These are phyloP conservation scores for Amphiprion ocellaris DNA, from an alignment of 2,113 vertebrate species.

Conservation along the genomic window DNA sequence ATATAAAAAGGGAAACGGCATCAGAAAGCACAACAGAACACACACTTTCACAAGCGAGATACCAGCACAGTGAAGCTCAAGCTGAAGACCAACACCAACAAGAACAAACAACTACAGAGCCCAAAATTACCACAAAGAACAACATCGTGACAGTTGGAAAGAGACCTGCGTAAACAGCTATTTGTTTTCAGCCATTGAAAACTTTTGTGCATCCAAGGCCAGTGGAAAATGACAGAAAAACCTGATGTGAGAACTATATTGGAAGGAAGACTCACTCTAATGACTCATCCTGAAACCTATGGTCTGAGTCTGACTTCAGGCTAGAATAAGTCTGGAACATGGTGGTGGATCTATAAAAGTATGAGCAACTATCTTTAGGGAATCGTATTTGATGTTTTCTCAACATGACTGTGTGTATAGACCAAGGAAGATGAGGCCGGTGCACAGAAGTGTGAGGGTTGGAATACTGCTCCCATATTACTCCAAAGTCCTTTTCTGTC, in stretches of 20 bases:
- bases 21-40: slow-evolving; percentile 38
- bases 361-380: slow-evolving; percentile 37
- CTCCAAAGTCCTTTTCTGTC: not conserved
- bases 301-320: slow-evolving; percentile 44
- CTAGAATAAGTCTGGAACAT: slow-evolving; percentile 43
- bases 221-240: slow-evolving; percentile 20
- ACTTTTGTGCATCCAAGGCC: slow-evolving; percentile 21
- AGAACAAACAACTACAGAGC: slow-evolving; percentile 60
- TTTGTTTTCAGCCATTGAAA: slow-evolving; percentile 5
- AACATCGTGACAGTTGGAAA: slow-evolving; percentile 31
- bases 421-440: slow-evolving; percentile 10
- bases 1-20: not conserved
- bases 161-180: not conserved
- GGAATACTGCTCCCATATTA: not conserved
- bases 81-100: slow-evolving; percentile 21
- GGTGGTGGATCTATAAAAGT: slow-evolving; percentile 54
- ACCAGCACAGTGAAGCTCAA: slow-evolving; percentile 42
- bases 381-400: slow-evolving; percentile 24
- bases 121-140: slow-evolving; percentile 22
- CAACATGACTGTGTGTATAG: slow-evolving; percentile 14
- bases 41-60: slow-evolving; percentile 36
- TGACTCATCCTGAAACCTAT: slow-evolving; percentile 60
- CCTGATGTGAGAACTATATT: slow-evolving; percentile 24
- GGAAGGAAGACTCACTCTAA: slow-evolving; percentile 24
- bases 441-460: not conserved